phyloP scores from a whole-genome alignment of 2,113 vertebrate species.

The Malurus cyaneus region DNA sequence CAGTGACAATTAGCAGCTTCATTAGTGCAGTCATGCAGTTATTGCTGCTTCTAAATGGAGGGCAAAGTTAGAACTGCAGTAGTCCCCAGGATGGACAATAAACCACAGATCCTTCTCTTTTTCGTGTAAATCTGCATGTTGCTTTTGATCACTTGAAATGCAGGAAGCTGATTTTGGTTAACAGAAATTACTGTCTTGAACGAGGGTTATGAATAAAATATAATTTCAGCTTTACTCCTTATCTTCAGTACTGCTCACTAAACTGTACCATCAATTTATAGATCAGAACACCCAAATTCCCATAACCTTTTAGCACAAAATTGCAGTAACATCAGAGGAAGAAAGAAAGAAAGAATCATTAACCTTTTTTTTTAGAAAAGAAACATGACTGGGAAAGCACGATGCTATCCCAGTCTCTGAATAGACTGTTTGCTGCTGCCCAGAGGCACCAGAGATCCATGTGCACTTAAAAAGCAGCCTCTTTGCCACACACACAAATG shows the following conservation, averaged over 20 bases:
- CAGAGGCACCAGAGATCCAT: not conserved
- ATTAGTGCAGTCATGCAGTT: not conserved
- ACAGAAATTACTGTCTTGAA: conserved; percentile 41
- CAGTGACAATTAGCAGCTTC: not conserved
- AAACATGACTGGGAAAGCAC: not conserved
- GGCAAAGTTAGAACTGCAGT: not conserved
- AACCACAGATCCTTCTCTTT: not conserved
- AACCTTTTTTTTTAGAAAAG: not conserved
- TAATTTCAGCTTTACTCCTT: not conserved
- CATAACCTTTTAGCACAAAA: not conserved
- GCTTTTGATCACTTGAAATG: conserved; percentile 38
- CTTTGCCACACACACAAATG: not conserved
- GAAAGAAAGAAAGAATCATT: not conserved
- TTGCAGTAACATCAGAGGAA: not conserved
- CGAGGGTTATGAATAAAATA: conserved; percentile 17
- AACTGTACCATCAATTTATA: not conserved
- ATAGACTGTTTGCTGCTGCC: not conserved
- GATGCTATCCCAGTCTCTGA: not conserved
- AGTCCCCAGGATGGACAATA: not conserved
- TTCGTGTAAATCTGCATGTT: conserved; percentile 20
- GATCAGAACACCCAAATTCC: not conserved
- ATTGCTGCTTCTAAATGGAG: not conserved
- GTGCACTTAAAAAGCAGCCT: not conserved
- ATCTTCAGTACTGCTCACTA: not conserved
- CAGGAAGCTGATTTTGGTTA: conserved; percentile 6